Percentiles rank a stretch among this genome's conserved stretches.
Evolutionary conservation across 2,113 vertebrate genomes (phyloP).

Genomic region (Tyto alba): DNA sequence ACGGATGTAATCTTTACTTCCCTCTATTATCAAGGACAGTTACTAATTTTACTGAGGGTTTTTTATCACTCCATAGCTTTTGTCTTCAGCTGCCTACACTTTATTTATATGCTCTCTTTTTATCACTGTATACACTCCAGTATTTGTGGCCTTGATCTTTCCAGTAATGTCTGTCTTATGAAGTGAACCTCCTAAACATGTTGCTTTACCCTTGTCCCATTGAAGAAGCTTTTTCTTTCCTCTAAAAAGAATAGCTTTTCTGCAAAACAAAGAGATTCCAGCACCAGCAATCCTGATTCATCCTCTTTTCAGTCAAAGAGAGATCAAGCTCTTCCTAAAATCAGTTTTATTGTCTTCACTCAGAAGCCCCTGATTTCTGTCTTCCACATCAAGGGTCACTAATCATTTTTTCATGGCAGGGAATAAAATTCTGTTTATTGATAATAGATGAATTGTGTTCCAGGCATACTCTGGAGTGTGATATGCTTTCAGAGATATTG

Average conservation of each 20-base stretch:
- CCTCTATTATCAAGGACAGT: neutral
- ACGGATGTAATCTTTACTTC: neutral
- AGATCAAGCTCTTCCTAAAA: neutral
- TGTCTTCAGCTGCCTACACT: neutral
- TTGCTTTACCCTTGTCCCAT: neutral
- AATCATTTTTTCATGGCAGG: neutral
- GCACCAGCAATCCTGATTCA: neutral
- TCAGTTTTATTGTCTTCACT: neutral
- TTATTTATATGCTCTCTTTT: neutral
- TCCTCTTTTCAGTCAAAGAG: neutral
- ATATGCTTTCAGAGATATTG: neutral
- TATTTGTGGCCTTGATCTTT: neutral
- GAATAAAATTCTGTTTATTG: neutral
- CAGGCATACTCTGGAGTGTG: neutral
- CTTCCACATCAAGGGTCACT: neutral
- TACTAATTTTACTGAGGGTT: neutral
- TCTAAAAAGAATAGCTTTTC: neutral
- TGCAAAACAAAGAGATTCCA: neutral
- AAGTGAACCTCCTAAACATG: neutral
- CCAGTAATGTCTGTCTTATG: neutral
- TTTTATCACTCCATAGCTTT: neutral
- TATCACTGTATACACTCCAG: rapidly evolving
- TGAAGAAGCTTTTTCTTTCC: neutral
- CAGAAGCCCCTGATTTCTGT: neutral
- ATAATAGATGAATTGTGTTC: neutral